These are phyloP conservation scores for Gymnocheta viridis DNA, from an alignment of 2,888 invertebrate species.

Conservation along the genomic window DNA sequence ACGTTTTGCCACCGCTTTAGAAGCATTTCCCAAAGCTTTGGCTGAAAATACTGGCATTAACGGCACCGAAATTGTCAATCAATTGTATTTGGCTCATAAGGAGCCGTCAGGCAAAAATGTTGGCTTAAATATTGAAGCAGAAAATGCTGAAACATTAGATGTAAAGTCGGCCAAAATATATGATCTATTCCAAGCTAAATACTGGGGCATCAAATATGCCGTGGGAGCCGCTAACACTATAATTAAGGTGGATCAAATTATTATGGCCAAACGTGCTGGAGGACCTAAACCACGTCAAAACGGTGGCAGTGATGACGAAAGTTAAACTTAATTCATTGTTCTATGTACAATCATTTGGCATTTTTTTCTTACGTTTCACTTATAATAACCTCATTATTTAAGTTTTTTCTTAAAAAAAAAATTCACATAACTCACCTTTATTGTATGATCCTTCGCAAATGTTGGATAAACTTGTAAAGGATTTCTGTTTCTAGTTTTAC, in stretches of 20 bases:
- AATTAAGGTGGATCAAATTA: constrained; percentile 97
- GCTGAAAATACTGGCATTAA: constrained; percentile 97
- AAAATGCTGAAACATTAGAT: constrained; percentile 88
- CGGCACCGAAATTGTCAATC: constrained; percentile 92
- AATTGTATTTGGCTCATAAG: constrained; percentile 96
- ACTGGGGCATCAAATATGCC: constrained; percentile 98
- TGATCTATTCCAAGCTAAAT: constrained; percentile 92
- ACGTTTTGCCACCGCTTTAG: constrained; percentile 94
- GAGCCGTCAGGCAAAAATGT: constrained; percentile 87
- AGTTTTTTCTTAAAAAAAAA: not conserved
- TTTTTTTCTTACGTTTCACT: constrained; percentile 43
- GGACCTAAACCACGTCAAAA: constrained; percentile 93
- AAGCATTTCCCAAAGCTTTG: constrained; percentile 94
- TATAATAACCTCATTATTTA: constrained; percentile 8
- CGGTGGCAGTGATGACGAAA: constrained; percentile 88
- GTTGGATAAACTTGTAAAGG: not conserved
- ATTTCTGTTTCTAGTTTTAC: constrained; percentile 46
- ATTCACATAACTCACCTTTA: constrained; percentile 44
- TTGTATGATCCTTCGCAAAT: constrained; percentile 43
- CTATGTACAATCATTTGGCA: constrained; percentile 20
- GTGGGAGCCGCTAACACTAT: constrained; percentile 96
- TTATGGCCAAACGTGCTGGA: constrained; percentile 98
- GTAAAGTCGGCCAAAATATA: constrained; percentile 89
- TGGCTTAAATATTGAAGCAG: constrained; percentile 95
- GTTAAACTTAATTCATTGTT: constrained; percentile 79